Evolutionary conservation across 1,140 invertebrate species (phyloP), one percentile per base, ranked within the genome.

Genomic region (Proales similis): DNA sequence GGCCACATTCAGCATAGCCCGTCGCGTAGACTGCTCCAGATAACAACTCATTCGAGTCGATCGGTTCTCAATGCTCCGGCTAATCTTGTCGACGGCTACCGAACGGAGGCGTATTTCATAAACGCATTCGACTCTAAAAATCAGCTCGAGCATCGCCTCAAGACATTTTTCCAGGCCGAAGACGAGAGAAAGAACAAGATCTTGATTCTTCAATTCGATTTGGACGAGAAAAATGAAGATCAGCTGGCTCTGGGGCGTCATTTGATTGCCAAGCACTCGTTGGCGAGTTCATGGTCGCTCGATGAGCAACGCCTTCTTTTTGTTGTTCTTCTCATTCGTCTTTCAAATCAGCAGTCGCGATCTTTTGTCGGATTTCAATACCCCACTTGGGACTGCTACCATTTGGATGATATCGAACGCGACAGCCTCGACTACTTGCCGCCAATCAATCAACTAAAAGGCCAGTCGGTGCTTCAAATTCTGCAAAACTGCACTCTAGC

Each of bases 181-280:
- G 9, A 26, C 3, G 49, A 27, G 12, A 64, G 64, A 2, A 43
- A 48, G 11, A 62, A 60, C 22, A 66, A 53, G n/a, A 38, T 74
- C 11, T 45, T 74, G 27, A 48, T 74, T 19, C 49, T 74, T 22
- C 72, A 72, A 42, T 70, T 70, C 66, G 71, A 71, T 30, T 68
- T 68, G 63, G 70, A 69, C n/a, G 66, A 69, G 30, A 33, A 64
- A n/a, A 68, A 72, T 60, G 53, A 64, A 7, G 68, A 67, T 29
- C 63, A 72, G 26, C 65, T 74, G 6, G 69, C 69, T 19, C 69
- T 70, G 66, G 70, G 70, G 12, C 64, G 70, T 26, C 70, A 70
- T 61, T 27, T 46, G 22, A 61, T 61, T 33, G 29, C 26, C 19
- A 4, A 20, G 2, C 30, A 12, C 17, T 14, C 27, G 22, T 6